Evolutionary conservation across 2,888 invertebrate species (phyloP).

Genomic region (Hyposoter didymator): DNA sequence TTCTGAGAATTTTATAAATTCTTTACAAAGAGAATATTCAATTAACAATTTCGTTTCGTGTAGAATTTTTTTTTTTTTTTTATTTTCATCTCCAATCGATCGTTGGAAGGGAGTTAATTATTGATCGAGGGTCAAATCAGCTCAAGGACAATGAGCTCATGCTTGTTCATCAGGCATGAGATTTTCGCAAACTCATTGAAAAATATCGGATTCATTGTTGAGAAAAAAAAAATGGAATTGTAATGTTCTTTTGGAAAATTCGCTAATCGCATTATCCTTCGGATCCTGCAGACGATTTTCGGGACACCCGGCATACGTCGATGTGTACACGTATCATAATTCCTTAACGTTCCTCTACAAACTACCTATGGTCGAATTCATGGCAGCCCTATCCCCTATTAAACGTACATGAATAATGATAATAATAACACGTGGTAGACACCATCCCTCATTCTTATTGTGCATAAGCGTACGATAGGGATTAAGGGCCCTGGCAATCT

Average conservation of each 20-base stretch:
- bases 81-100: neutral
- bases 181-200: neutral
- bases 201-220: neutral
- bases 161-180: neutral
- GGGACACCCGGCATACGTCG: neutral
- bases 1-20: neutral
- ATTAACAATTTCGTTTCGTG: too few species aligned
- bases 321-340: conserved; percentile 3
- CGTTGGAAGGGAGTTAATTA: neutral
- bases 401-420: conserved; percentile 38
- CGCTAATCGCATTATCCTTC: neutral
- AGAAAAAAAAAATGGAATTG: neutral
- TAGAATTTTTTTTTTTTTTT: too few species aligned
- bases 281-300: neutral
- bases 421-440: conserved; percentile 7
- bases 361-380: conserved; percentile 33
- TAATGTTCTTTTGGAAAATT: neutral
- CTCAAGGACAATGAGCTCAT: neutral
- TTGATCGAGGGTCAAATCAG: neutral
- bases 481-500: conserved; percentile 21
- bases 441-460: conserved; percentile 58
- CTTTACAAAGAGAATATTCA: neutral
- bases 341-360: conserved; percentile 27
- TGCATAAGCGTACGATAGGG: conserved; percentile 17
- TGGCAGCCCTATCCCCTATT: conserved; percentile 38